phyloP scores from a whole-genome alignment of 1,140 invertebrate genomes.

The Augochlora pura region DNA sequence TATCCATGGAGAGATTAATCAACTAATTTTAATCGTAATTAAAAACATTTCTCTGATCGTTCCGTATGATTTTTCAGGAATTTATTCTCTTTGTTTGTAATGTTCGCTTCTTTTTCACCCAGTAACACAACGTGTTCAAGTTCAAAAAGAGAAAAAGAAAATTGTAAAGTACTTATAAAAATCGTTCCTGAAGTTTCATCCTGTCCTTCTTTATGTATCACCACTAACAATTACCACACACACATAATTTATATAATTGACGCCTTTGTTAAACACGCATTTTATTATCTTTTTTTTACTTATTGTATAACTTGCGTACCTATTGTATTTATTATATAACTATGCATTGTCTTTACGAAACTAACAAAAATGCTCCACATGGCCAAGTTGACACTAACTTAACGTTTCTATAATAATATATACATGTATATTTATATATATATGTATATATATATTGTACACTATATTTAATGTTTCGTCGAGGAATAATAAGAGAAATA shows the following conservation, averaged over 20 bases:
- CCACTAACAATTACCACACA: conserved; percentile 64
- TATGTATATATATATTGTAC: not conserved
- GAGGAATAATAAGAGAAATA: not conserved
- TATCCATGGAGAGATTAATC: not conserved
- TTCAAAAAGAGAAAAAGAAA: too few relatives aligned
- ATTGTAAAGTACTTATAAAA: not conserved
- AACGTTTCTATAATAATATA: conserved; percentile 49
- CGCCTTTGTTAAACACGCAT: conserved; percentile 68
- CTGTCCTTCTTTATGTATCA: conserved; percentile 59
- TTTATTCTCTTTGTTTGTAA: not conserved
- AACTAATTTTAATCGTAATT: conserved; percentile 8
- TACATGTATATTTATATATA: too few relatives aligned
- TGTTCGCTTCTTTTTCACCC: too few relatives aligned
- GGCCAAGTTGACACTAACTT: conserved; percentile 80
- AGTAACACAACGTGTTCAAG: not conserved
- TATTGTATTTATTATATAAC: conserved; percentile 74
- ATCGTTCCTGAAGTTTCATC: conserved; percentile 52
- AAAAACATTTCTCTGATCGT: not conserved
- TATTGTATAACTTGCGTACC: conserved; percentile 54
- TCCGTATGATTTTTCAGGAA: not conserved
- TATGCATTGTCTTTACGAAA: conserved; percentile 75
- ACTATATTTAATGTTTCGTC: conserved; percentile 20
- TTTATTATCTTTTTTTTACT: conserved; percentile 38
- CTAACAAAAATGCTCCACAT: conserved; percentile 80
- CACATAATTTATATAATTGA: conserved; percentile 61